Conservation (phyloP, 2,888 invertebrate species). For the Noctuana brunneofusca region DNA sequence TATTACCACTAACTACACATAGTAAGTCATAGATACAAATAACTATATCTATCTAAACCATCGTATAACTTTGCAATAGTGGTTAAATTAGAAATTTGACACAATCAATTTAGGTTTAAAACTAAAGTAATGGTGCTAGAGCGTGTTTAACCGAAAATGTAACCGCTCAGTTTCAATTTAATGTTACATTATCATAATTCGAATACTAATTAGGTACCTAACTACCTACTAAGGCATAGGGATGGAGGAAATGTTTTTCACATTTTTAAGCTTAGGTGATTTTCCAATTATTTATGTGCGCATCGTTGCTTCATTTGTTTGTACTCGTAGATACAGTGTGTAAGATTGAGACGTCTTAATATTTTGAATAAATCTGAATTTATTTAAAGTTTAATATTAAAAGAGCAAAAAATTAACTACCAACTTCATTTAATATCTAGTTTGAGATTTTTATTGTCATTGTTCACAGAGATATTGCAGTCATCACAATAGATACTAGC, state of each 20-base stretch:
- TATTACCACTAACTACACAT: too few species aligned
- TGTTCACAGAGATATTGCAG: slow-evolving; percentile 44
- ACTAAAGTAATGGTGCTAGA: slow-evolving; percentile 48
- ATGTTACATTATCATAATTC: not conserved
- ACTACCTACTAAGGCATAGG: not conserved
- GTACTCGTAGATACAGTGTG: too few species aligned
- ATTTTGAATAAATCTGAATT: too few species aligned
- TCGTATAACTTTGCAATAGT: slow-evolving; percentile 50
- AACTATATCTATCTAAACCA: slow-evolving; percentile 47
- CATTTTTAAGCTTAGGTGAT: too few species aligned
- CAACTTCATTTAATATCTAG: too few species aligned
- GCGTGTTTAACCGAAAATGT: slow-evolving; percentile 47
- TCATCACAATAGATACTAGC: slow-evolving; percentile 37
- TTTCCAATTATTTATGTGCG: too few species aligned
- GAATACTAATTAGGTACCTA: too few species aligned
- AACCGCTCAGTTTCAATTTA: slow-evolving; percentile 12
- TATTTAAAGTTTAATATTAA: too few species aligned
- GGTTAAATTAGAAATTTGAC: slow-evolving; percentile 47
- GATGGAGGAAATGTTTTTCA: not conserved
- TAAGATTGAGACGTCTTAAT: too few species aligned
- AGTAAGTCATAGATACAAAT: not conserved
- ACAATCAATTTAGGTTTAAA: slow-evolving; percentile 52
- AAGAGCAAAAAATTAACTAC: too few species aligned
- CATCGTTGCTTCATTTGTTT: too few species aligned
- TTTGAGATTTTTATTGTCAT: slow-evolving; percentile 14